These are phyloP conservation scores for Anomalospiza imberbis DNA, from an alignment of 2,797 vertebrate species.

Conservation along the genomic window DNA sequence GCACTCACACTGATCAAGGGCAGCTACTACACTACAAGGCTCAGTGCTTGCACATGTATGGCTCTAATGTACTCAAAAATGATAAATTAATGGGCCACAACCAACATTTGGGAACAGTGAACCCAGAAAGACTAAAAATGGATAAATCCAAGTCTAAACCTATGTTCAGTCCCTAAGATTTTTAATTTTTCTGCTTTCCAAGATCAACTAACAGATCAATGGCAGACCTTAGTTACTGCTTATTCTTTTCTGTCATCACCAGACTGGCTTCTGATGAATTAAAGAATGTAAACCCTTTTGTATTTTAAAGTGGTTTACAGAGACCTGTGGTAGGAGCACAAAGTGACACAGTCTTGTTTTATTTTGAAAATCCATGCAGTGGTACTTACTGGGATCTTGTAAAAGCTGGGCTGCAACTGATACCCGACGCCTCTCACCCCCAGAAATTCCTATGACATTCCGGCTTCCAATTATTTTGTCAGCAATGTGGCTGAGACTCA, in stretches of 20 bases:
- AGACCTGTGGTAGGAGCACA: neutral
- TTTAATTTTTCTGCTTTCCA: neutral
- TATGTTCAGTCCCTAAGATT: neutral
- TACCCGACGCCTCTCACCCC: constrained; percentile 89
- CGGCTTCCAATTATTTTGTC: constrained; percentile 86
- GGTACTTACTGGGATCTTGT: constrained; percentile 92
- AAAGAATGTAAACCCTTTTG: neutral
- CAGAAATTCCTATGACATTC: constrained; percentile 86
- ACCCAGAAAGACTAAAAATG: neutral
- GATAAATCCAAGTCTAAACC: neutral
- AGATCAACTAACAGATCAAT: neutral
- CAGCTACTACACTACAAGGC: neutral
- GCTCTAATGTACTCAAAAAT: neutral
- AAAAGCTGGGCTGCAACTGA: constrained; percentile 92
- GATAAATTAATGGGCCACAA: neutral
- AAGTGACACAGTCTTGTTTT: neutral
- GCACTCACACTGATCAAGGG: neutral
- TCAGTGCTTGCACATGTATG: neutral
- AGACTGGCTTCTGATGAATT: neutral
- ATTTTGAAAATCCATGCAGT: neutral
- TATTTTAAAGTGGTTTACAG: neutral
- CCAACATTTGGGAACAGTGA: neutral
- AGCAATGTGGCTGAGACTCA: constrained; percentile 88
- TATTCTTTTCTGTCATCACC: neutral
- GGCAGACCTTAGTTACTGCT: neutral